These are phyloP conservation scores for Embidobia sp. DNA, from an alignment of 2,888 invertebrate genomes.

Conservation along the genomic window DNA sequence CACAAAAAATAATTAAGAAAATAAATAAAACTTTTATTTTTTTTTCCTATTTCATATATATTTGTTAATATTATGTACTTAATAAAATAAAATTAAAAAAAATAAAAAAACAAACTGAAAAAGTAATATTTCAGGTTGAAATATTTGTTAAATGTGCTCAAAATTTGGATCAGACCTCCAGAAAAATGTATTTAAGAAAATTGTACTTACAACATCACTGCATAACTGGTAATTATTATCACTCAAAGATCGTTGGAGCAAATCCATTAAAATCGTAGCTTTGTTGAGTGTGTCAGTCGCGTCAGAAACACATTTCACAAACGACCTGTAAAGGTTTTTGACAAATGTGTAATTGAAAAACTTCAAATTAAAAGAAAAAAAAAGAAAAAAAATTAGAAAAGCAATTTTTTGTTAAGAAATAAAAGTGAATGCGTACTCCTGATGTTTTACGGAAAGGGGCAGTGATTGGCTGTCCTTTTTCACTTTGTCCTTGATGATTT, in stretches of 20 bases:
- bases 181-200: too few species aligned
- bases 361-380: too few species aligned
- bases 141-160: too few species aligned
- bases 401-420: too few species aligned
- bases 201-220: conserved; percentile 2
- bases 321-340: not conserved
- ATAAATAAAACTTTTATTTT: too few species aligned
- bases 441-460: not conserved
- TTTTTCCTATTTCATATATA: not conserved
- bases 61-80: too few species aligned
- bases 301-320: not conserved
- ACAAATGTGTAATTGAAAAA: not conserved
- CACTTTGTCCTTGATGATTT: not conserved
- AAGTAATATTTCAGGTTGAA: too few species aligned
- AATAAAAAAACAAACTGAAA: too few species aligned
- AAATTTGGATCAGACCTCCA: too few species aligned
- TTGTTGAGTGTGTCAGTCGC: conserved; percentile 7
- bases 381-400: too few species aligned
- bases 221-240: not conserved
- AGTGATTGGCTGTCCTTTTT: not conserved
- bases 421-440: conserved; percentile 1
- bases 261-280: not conserved
- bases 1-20: too few species aligned
- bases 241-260: not conserved
- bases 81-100: too few species aligned